Evolutionary conservation across 2,888 invertebrate genomes (phyloP).

Genomic region (Hirudinaria manillensis): DNA sequence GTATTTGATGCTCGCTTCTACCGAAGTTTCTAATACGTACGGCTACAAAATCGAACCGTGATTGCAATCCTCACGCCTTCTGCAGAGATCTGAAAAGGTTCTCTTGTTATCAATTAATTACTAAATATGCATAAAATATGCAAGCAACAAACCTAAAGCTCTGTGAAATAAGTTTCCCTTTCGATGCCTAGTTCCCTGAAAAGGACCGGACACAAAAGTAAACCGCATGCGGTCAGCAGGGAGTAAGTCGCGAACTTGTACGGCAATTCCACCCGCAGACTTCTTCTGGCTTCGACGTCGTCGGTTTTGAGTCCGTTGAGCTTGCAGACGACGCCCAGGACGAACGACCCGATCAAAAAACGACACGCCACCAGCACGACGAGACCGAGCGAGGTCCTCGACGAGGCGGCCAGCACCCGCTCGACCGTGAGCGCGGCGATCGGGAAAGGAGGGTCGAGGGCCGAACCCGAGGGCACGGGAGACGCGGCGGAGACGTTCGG

Average conservation of each 20-base stretch:
- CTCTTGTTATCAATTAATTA: neutral
- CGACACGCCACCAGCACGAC: neutral
- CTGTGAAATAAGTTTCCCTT: slow-evolving; percentile 53
- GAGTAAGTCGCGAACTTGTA: slow-evolving; percentile 77
- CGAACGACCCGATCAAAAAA: neutral
- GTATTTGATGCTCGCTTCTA: too few relatives aligned
- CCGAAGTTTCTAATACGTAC: too few relatives aligned
- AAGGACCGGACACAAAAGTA: slow-evolving; percentile 70
- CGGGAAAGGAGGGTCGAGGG: slow-evolving; percentile 9
- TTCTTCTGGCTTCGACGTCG: neutral
- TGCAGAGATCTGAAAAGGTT: neutral
- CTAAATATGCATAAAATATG: neutral
- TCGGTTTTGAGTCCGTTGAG: neutral
- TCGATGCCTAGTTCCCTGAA: slow-evolving; percentile 72
- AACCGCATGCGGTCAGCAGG: slow-evolving; percentile 71
- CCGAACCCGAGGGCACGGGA: neutral
- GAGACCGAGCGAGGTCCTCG: slow-evolving; percentile 13
- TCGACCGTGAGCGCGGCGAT: slow-evolving; percentile 7
- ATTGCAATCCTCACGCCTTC: too few relatives aligned
- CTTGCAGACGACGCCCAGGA: neutral
- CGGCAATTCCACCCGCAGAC: slow-evolving; percentile 65
- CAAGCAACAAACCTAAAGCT: slow-evolving; percentile 32
- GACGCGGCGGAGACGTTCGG: neutral
- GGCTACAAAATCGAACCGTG: too few relatives aligned
- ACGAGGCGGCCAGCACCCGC: neutral